Base-by-base conservation (phyloP, 1,140 invertebrate species). In the Cheumatopsyche charites region DNA sequence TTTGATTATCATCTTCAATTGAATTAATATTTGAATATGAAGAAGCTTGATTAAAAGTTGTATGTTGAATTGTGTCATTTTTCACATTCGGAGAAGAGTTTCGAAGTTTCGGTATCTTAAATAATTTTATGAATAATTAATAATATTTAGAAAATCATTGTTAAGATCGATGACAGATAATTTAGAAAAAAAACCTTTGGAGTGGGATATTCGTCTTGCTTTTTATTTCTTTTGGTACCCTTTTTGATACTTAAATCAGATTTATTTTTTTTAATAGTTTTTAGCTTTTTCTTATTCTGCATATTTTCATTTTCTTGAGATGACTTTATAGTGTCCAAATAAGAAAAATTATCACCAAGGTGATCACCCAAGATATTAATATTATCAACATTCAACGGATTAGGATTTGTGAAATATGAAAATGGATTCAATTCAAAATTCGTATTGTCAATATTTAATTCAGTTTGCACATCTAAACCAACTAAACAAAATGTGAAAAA, bases 381-480 rank as follows among this genome's bases (percentile, higher is more conserved):
- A 6, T 36, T 62, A 29, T 62, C 17, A 19, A 26, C 23, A 19
- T 58, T 58, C 21, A 7, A 6, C 9, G 11, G 6, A 58, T 52
- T n/a, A 58, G 13, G 6, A 19, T 58, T 17, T 58, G 1, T 3
- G 13, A 19, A 58, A 6, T 36, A 4, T 36, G 29, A 36, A 36
- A 3, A 36, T 36, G 29, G 9, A 36, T 36, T 36, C 9, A 36
- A 4, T 36, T 36, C 29, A 36, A 36, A 4, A 4, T 3, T 4
- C 6, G 63, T 42, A 70, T 70, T 61, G 19, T 70, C 73, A 1
- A 75, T 45, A 1, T 66, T 29, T n/a, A 73, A 17, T 42, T 63
- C 62, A 66, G 76, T 78, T 25, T 79, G 75, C 13, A 76, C 79
- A 73, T 85, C 82, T 13, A 85, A 77, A 23, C 83, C 83, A 73